Percentiles rank a stretch among this genome's conserved stretches.
Conservation (phyloP, 2,797 vertebrate species). For the Hemitrygon akajei region DNA sequence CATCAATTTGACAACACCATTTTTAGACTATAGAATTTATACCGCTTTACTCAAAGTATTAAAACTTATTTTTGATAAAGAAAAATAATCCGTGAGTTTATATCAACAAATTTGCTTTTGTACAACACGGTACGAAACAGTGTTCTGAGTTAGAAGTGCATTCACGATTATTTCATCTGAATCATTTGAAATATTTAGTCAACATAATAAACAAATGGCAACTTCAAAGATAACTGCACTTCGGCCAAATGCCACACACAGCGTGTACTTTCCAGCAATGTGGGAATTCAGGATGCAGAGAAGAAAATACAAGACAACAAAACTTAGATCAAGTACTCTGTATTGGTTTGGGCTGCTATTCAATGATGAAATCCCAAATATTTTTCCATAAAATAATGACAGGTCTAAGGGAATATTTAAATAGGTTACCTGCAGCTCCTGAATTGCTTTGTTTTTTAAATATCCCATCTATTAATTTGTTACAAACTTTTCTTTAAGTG, state of each 20-base stretch:
- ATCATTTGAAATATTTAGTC: constrained; percentile 13
- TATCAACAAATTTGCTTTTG: not conserved
- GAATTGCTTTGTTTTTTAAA: not conserved
- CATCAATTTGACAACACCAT: not conserved
- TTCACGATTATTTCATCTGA: not conserved
- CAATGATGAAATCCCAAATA: not conserved
- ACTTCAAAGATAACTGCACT: constrained; percentile 22
- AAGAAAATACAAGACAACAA: not conserved
- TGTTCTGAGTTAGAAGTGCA: not conserved
- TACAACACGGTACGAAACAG: not conserved
- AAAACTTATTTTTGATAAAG: not conserved
- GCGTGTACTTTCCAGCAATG: not conserved
- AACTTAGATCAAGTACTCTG: not conserved
- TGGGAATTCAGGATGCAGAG: too few relatives aligned
- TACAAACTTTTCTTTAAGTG: not conserved
- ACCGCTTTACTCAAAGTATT: not conserved
- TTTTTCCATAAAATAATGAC: not conserved
- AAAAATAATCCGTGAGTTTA: not conserved
- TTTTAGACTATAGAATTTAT: not conserved
- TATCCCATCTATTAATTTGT: not conserved
- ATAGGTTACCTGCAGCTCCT: not conserved
- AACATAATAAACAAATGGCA: not conserved
- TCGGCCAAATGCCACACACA: not conserved
- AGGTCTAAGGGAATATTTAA: not conserved
- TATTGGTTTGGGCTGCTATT: not conserved